Percentiles rank a stretch among this genome's conserved stretches.
These are phyloP conservation scores for Drosophila guanche DNA, from an alignment of 1,140 invertebrate genomes.

Conservation along the genomic window DNA sequence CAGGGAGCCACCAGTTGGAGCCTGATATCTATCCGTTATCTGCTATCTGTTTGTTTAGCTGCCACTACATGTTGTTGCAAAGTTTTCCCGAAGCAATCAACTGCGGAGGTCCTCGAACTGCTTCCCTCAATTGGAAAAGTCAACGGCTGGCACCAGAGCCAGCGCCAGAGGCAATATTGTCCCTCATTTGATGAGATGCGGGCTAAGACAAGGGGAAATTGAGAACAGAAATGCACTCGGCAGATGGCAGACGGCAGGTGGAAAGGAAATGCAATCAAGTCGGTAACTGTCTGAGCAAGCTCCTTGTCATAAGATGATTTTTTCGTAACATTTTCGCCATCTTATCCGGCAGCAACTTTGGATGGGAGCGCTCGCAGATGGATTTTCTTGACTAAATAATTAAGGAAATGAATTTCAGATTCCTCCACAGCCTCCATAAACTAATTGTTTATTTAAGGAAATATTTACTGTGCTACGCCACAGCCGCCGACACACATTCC, in stretches of 20 bases:
- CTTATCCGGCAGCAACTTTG: slow-evolving; percentile 6
- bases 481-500: no score
- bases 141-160: slow-evolving; percentile 59
- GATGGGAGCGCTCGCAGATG: not conserved
- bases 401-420: not conserved
- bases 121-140: slow-evolving; percentile 69
- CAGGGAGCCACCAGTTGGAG: slow-evolving; percentile 2
- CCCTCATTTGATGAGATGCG: slow-evolving; percentile 12
- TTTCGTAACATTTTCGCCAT: slow-evolving; percentile 29
- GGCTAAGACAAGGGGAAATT: slow-evolving; percentile 44
- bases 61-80: slow-evolving; percentile 61
- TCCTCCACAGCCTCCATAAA: no score
- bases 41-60: slow-evolving; percentile 59
- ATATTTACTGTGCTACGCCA: not conserved
- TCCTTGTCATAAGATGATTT: slow-evolving; percentile 50
- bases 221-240: slow-evolving; percentile 48
- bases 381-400: slow-evolving; percentile 14
- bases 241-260: slow-evolving; percentile 49
- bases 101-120: slow-evolving; percentile 28
- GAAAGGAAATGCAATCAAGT: slow-evolving; percentile 67
- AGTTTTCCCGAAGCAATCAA: slow-evolving; percentile 68
- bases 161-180: slow-evolving; percentile 66
- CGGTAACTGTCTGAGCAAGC: slow-evolving; percentile 23
- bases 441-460: slow-evolving; percentile 23
- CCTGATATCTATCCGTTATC: slow-evolving; percentile 16